Evolutionary conservation across 1,140 invertebrate species (phyloP).

Genomic region (Ceratoteleas bidentatus): DNA sequence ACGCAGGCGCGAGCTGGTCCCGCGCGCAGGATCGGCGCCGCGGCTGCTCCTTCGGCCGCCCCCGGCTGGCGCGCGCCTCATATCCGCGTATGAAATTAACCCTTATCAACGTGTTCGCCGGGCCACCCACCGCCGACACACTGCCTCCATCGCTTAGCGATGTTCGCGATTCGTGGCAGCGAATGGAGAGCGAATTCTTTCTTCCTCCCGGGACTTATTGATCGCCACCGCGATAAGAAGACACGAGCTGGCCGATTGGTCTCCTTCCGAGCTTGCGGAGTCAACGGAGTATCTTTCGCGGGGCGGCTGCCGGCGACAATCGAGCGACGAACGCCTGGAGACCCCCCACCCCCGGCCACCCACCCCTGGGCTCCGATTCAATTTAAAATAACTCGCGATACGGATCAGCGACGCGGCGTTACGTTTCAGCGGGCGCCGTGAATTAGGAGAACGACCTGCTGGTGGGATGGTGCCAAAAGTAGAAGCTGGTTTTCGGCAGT

Average conservation of each 20-base stretch:
- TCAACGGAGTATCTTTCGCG: conserved; percentile 56
- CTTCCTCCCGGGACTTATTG: conserved; percentile 80
- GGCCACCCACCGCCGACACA: too few relatives aligned
- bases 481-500: too few relatives aligned
- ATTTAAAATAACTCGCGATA: conserved; percentile 49
- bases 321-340: conserved; percentile 35
- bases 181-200: conserved; percentile 79
- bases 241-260: conserved; percentile 78
- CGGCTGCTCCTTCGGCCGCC: too few relatives aligned
- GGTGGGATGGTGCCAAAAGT: background rate
- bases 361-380: conserved; percentile 21
- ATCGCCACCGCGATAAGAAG: conserved; percentile 79
- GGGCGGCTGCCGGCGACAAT: conserved; percentile 51
- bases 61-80: too few relatives aligned
- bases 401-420: conserved; percentile 27
- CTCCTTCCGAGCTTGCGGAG: conserved; percentile 67
- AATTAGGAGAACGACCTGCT: background rate
- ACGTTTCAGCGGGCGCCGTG: background rate
- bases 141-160: conserved; percentile 65
- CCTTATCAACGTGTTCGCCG: too few relatives aligned
- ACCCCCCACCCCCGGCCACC: conserved; percentile 9
- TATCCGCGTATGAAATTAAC: too few relatives aligned
- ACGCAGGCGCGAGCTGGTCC: too few relatives aligned
- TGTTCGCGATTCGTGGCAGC: conserved; percentile 67
- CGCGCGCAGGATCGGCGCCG: too few relatives aligned